A percentile compares a stretch with the other conserved stretches of the same genome.
These are phyloP conservation scores for Eilema caniola DNA, from an alignment of 2,888 invertebrate species.

Conservation along the genomic window DNA sequence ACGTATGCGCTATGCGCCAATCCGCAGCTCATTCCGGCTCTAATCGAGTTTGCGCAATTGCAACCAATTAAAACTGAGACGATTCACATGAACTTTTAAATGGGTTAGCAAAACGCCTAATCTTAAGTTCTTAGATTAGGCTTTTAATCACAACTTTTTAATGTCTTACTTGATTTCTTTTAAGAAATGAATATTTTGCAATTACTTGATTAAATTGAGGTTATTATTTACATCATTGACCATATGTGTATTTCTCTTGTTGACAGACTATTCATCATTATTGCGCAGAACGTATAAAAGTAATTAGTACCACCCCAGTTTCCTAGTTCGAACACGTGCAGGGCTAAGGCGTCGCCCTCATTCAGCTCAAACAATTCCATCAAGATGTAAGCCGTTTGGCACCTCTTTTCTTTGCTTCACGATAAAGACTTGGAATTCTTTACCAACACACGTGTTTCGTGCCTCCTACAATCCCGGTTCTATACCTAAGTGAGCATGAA, in stretches of 20 bases:
- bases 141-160: not conserved
- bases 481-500: not conserved
- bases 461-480: not conserved
- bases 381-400: not conserved
- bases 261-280: too few species aligned
- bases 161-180: not conserved
- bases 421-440: not conserved
- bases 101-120: conserved; percentile 28
- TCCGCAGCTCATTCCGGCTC: conserved; percentile 36
- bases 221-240: too few species aligned
- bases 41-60: conserved; percentile 65
- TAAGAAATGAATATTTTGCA: too few species aligned
- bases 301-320: too few species aligned
- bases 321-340: too few species aligned
- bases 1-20: conserved; percentile 41
- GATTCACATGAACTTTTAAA: conserved; percentile 37
- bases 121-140: not conserved
- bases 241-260: too few species aligned
- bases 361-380: not conserved
- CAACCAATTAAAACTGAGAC: conserved; percentile 52
- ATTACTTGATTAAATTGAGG: too few species aligned
- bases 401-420: not conserved
- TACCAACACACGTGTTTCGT: not conserved
- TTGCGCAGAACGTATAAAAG: too few species aligned
- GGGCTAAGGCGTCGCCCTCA: not conserved